These are phyloP conservation scores for Cephonodes hylas DNA, from an alignment of 2,888 invertebrate genomes.

Conservation along the genomic window DNA sequence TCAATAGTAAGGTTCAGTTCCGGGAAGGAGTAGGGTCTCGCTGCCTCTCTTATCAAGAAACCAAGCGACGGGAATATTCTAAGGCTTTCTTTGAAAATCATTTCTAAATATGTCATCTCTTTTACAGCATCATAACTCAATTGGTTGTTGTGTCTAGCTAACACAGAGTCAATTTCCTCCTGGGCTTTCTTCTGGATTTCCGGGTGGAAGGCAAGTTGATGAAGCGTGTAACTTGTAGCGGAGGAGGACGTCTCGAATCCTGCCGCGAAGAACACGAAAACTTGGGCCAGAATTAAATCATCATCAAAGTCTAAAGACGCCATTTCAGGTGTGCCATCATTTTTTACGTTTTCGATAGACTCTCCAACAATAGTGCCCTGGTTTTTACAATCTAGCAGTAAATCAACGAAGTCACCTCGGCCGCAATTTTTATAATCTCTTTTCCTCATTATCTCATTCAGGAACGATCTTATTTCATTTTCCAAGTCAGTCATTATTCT, in stretches of 20 bases:
- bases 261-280: conserved; percentile 50
- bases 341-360: conserved; percentile 43
- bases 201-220: conserved; percentile 53
- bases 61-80: conserved; percentile 39
- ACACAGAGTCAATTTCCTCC: conserved; percentile 45
- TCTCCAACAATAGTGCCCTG: conserved; percentile 47
- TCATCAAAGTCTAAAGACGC: conserved; percentile 36
- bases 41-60: neutral
- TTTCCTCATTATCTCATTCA: conserved; percentile 47
- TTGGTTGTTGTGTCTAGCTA: conserved; percentile 36
- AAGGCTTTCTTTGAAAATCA: conserved; percentile 40
- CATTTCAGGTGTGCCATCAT: conserved; percentile 40
- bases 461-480: conserved; percentile 39
- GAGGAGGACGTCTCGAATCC: conserved; percentile 64
- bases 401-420: conserved; percentile 56
- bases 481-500: conserved; percentile 33
- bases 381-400: conserved; percentile 47
- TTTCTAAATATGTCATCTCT: conserved; percentile 42
- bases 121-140: conserved; percentile 42
- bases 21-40: conserved; percentile 12
- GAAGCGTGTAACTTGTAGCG: conserved; percentile 48
- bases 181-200: conserved; percentile 48
- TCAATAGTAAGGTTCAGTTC: conserved; percentile 26
- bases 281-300: conserved; percentile 38
- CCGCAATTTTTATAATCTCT: conserved; percentile 48